Evolutionary conservation across 53 echinoderm and acorn worm species (phyloP).

Genomic region (Henricia sp.): DNA sequence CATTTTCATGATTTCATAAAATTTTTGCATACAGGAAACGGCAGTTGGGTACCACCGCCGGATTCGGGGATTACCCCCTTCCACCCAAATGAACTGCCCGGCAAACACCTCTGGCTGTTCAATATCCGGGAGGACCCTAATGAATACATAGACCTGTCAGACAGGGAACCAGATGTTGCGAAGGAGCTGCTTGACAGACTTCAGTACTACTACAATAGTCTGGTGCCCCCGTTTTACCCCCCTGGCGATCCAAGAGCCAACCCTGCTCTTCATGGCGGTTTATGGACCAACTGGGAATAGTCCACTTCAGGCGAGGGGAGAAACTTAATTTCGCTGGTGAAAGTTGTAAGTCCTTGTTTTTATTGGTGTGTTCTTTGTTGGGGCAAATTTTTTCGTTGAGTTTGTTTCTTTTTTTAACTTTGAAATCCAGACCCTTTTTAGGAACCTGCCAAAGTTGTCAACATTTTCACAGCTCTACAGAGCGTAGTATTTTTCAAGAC

Average conservation of each 20-base stretch:
- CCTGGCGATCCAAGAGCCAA: conserved; percentile 65
- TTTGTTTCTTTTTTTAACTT: too few species aligned
- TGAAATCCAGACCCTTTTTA: too few species aligned
- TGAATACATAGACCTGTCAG: conserved; percentile 80
- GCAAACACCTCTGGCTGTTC: conserved; percentile 84
- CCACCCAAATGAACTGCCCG: conserved; percentile 31
- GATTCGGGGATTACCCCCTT: conserved; percentile 61
- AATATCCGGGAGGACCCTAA: conserved; percentile 76
- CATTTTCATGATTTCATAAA: not conserved
- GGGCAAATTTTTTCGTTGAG: too few species aligned
- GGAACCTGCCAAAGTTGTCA: too few species aligned
- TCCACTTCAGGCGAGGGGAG: too few species aligned
- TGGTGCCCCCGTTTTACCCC: conserved; percentile 81
- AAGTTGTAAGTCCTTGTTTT: too few species aligned
- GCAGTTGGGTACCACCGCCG: conserved; percentile 77
- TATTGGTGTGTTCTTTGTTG: too few species aligned
- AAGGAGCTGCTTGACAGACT: conserved; percentile 65
- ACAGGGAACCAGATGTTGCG: conserved; percentile 74
- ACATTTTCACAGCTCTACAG: too few species aligned
- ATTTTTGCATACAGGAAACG: conserved; percentile 49
- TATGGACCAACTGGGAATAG: conserved; percentile 86
- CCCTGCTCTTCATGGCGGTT: conserved; percentile 75
- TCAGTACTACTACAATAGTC: conserved; percentile 74
- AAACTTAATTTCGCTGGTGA: too few species aligned
- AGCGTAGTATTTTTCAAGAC: too few species aligned